phyloP scores from a whole-genome alignment of 2,888 invertebrate species.

The Chloromyia formosa region DNA sequence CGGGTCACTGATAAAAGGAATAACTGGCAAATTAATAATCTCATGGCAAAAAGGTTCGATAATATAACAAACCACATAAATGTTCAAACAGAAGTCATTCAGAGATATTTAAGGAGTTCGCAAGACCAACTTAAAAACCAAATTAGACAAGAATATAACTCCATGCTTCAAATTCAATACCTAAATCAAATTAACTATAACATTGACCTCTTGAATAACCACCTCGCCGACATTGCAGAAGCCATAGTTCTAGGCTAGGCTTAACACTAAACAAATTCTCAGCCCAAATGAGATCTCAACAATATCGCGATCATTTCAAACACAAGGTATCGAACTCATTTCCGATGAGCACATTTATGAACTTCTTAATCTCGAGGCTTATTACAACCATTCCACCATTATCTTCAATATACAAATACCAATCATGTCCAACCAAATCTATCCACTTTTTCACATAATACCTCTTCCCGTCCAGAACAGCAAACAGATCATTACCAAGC shows the following conservation, averaged over 20 bases:
- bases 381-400: constrained; percentile 42
- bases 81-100: constrained; percentile 2
- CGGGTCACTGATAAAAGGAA: too few species aligned
- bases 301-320: not conserved
- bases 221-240: constrained; percentile 40
- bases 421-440: too few species aligned
- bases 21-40: constrained; percentile 15
- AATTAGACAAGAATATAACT: constrained; percentile 18
- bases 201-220: constrained; percentile 38
- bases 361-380: constrained; percentile 36
- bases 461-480: too few species aligned
- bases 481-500: too few species aligned
- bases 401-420: constrained; percentile 41
- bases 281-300: constrained; percentile 10
- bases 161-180: constrained; percentile 9
- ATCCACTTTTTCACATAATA: too few species aligned
- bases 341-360: constrained; percentile 36
- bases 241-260: constrained; percentile 30
- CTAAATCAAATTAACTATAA: constrained; percentile 37
- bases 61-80: constrained; percentile 37
- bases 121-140: not conserved
- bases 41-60: constrained; percentile 5
- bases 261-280: constrained; percentile 43
- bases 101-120: not conserved
- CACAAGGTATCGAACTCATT: constrained; percentile 17